Conservation (phyloP, 2,113 vertebrate genomes). For the Sigmodon hispidus region DNA sequence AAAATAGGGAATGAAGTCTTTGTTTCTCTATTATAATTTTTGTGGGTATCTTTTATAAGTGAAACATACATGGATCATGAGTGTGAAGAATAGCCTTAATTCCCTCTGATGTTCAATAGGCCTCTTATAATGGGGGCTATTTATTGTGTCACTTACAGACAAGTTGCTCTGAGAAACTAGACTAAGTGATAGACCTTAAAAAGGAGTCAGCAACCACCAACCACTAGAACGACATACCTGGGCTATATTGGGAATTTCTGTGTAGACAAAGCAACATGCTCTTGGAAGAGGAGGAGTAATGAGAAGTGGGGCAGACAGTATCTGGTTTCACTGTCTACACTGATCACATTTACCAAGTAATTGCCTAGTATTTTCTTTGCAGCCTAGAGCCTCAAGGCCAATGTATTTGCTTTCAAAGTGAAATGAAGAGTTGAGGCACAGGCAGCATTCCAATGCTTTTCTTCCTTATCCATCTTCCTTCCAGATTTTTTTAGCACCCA, state of each 20-base stretch:
- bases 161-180: background rate
- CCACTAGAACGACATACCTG: slow-evolving; percentile 62
- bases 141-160: background rate
- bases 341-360: slow-evolving; percentile 54
- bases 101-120: background rate
- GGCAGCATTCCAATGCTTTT: background rate
- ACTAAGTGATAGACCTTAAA: background rate
- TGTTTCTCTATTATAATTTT: background rate
- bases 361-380: slow-evolving; percentile 56
- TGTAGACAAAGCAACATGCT: slow-evolving; percentile 63
- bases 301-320: background rate
- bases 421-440: slow-evolving; percentile 13
- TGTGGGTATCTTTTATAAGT: background rate
- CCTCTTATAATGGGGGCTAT: background rate
- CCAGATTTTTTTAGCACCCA: background rate
- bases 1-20: background rate
- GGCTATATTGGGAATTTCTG: slow-evolving; percentile 54
- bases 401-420: slow-evolving; percentile 61
- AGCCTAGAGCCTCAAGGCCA: slow-evolving; percentile 57
- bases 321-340: slow-evolving; percentile 61
- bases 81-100: background rate
- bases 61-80: rapidly evolving
- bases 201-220: background rate
- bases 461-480: background rate
- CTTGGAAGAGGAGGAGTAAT: background rate